Percentiles rank a stretch among this genome's conserved stretches.
Conservation (phyloP, 2,797 vertebrate genomes). For the Tenualosa thibaudeaui region DNA sequence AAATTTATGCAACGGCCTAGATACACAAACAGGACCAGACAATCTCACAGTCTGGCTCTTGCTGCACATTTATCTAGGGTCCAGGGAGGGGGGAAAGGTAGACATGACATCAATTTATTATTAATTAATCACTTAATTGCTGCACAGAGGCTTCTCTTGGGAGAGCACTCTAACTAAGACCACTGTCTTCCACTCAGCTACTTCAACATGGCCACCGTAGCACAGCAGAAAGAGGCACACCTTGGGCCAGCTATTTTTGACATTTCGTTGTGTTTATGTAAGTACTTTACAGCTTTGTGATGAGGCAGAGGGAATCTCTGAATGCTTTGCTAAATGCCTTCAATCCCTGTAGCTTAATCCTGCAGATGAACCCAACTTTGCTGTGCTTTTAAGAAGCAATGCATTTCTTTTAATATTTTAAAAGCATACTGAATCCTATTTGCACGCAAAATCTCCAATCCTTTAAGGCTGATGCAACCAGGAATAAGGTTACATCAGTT, state of each 20-base stretch:
- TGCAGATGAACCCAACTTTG: not conserved
- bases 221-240: not conserved
- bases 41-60: not conserved
- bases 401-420: constrained; percentile 20
- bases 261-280: not conserved
- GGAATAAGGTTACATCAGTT: not conserved
- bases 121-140: constrained; percentile 45
- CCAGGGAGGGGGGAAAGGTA: constrained; percentile 21
- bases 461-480: not conserved
- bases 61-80: not conserved
- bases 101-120: constrained; percentile 41
- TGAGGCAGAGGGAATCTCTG: not conserved
- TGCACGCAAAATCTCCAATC: not conserved
- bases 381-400: not conserved
- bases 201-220: not conserved
- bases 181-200: not conserved
- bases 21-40: not conserved
- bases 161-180: not conserved
- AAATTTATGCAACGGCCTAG: not conserved
- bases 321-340: not conserved
- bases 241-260: not conserved
- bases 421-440: constrained; percentile 10
- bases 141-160: constrained; percentile 29
- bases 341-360: constrained; percentile 2
- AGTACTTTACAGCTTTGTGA: not conserved